These are phyloP conservation scores for Asarcornis scutulata DNA, from an alignment of 2,113 vertebrate species.

Conservation along the genomic window DNA sequence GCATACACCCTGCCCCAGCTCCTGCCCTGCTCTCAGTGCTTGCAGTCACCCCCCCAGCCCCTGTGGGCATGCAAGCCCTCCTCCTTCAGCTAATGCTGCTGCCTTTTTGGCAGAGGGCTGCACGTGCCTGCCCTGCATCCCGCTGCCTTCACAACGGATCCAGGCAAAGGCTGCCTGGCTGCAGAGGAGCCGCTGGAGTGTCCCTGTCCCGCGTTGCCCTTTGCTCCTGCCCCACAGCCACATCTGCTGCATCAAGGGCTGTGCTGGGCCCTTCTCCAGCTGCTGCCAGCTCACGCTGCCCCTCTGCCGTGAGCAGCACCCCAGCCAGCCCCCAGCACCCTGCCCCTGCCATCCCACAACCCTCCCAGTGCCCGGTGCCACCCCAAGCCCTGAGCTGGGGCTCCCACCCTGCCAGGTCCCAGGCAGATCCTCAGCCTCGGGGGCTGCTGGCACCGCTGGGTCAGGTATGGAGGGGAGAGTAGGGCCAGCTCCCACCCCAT, in stretches of 20 bases:
- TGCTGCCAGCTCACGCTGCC: background rate
- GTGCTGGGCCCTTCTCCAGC: too few relatives aligned
- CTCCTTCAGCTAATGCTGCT: background rate
- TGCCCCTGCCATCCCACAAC: background rate
- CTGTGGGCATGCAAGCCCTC: background rate
- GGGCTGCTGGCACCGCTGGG: fast-evolving
- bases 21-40: background rate
- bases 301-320: too few relatives aligned
- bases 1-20: background rate
- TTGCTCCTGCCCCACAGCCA: background rate
- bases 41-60: background rate
- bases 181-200: background rate
- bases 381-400: fast-evolving
- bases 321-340: background rate
- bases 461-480: background rate
- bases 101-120: background rate
- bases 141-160: background rate
- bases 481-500: background rate
- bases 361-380: background rate
- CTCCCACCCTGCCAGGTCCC: background rate
- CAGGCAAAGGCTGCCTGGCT: background rate
- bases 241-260: background rate
- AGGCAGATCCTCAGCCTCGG: background rate
- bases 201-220: too few relatives aligned
- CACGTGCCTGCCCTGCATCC: fast-evolving